A percentile compares a stretch with the other conserved stretches of the same genome.
phyloP scores from a whole-genome alignment of 1,140 invertebrate species.

The Zaprionus ghesquierei region DNA sequence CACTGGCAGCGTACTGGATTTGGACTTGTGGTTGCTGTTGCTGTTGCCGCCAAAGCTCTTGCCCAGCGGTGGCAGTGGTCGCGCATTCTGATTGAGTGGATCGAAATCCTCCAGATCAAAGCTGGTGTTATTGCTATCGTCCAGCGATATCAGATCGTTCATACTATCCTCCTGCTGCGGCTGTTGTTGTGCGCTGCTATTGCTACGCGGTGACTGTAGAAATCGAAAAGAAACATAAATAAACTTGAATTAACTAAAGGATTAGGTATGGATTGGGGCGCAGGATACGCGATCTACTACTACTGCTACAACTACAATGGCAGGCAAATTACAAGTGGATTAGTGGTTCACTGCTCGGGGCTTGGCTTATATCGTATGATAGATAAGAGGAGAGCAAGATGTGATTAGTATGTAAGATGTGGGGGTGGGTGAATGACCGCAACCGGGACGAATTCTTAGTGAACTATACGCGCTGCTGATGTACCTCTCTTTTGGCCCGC shows the following conservation, averaged over 20 bases:
- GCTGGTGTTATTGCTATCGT: slow-evolving; percentile 80
- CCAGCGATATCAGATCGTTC: slow-evolving; percentile 81
- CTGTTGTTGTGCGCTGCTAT: slow-evolving; percentile 46
- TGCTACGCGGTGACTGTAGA: slow-evolving; percentile 58
- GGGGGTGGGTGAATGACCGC: slow-evolving; percentile 40
- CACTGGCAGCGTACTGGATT: slow-evolving; percentile 83
- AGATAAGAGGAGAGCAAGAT: slow-evolving; percentile 25
- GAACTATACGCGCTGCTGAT: slow-evolving; percentile 55
- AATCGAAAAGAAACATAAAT: slow-evolving; percentile 30
- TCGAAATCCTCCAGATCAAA: slow-evolving; percentile 82
- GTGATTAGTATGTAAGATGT: slow-evolving; percentile 47
- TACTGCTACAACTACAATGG: background rate
- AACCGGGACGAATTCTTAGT: slow-evolving; percentile 57
- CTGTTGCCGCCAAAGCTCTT: slow-evolving; percentile 60
- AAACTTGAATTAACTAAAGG: background rate
- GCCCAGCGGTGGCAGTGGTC: slow-evolving; percentile 63
- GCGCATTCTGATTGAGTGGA: slow-evolving; percentile 81
- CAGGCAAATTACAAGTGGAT: slow-evolving; percentile 26
- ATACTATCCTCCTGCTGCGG: slow-evolving; percentile 63
- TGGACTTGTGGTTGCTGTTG: slow-evolving; percentile 58
- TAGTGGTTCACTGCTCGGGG: slow-evolving; percentile 11
- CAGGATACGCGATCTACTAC: background rate
- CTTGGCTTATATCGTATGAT: slow-evolving; percentile 3
- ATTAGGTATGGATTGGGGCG: background rate
- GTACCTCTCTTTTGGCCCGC: slow-evolving; percentile 80